Evolutionary conservation across 2,113 vertebrate species (phyloP), one percentile per base, ranked within the genome.

Genomic region (Microtus montanus): DNA sequence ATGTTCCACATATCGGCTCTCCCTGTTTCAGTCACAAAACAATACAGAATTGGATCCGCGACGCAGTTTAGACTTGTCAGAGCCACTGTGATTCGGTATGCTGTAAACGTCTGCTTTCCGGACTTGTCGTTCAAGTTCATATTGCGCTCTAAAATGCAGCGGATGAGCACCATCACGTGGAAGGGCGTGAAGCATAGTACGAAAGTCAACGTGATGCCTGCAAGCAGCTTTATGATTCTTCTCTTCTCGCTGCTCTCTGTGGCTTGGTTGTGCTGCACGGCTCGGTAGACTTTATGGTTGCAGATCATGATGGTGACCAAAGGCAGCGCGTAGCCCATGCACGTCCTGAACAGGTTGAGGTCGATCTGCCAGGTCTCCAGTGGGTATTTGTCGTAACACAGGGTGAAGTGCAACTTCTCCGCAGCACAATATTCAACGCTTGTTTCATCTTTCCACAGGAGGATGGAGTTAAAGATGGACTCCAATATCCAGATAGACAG

Each of bases 31-130:
- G 99, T 99, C 47, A 99, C 98, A 93, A 99, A 99, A 94, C 99
- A 99, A 96, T 99, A 99, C 66, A 99, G 98, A 75, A 99, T 93
- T 2, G 99, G 99, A 85, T 99, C 99, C 0, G 98, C 98, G 8
- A 99, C 97, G 92, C 99, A 99, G 95, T 99, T 99, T 74, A 99
- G 94, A 89, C 97, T 98, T 0, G 99, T 98, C 64, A 99, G 91
- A 3, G 98, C 98, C 11, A 98, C 96, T 5, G 98, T 98, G 87
- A 99, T 78, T 97, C 99, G 99, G 86, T 99, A 99, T 2, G 98
- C 96, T 30, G 98, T 96, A 6, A 95, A 97, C 1, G 77, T 94
- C 41, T 75, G 95, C 63, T 93, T 95, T 71, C 96, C 96, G 1
- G 92, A 68, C 35, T 70, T 54, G 52, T 47, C 1, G 1, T 79